Evolutionary conservation across 2,797 vertebrate species (phyloP), one percentile per base, ranked within the genome.

Genomic region (Microtus agrestis): DNA sequence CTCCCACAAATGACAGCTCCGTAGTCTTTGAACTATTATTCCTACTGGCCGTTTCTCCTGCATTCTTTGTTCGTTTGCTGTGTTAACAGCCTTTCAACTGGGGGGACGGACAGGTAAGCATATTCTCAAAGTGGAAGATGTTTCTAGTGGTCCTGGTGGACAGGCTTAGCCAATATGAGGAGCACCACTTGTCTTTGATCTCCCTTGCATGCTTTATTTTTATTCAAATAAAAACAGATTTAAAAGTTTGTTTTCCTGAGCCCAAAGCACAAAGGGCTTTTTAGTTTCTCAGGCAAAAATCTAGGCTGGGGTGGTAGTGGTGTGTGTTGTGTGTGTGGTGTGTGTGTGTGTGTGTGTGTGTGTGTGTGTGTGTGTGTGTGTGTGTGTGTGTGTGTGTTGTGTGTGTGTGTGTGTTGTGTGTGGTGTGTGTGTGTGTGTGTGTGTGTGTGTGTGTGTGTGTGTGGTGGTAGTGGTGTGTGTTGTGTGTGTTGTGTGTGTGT

Each of bases 161-260:
- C 37, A 85, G 73, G 46, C n/a, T 93, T 43, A 95, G 61, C 91
- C 90, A 97, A 95, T 94, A 85, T 92, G 76, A 96, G 27, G 7
- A 31, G 23, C 29, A 87, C 59, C 88, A 85, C 19, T 63, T 94
- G 91, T 61, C 95, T 97, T 93, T 96, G 87, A 87, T 97, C 93
- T 95, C 34, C 77, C 46, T n/a, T 19, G 82, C 78, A 91, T 61
- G 61, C 81, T 94, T 96, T 85, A 74, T n/a, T 96, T 51, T 96
- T 93, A 95, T 94, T 96, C 93, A 97, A 98, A 97, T 96, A 96
- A 96, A 51, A 98, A 95, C 19, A 95, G 81, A 96, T 94, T 96
- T 96, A 89, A 97, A 95, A 86, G 93, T 71, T 92, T 96, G 76
- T 94, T 98, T 97, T 96, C 89, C 34, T 89, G 81, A 80, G 73